A percentile compares a stretch with the other conserved stretches of the same genome.
These are phyloP conservation scores for Spilosoma lubricipeda DNA, from an alignment of 2,888 invertebrate species.

Conservation along the genomic window DNA sequence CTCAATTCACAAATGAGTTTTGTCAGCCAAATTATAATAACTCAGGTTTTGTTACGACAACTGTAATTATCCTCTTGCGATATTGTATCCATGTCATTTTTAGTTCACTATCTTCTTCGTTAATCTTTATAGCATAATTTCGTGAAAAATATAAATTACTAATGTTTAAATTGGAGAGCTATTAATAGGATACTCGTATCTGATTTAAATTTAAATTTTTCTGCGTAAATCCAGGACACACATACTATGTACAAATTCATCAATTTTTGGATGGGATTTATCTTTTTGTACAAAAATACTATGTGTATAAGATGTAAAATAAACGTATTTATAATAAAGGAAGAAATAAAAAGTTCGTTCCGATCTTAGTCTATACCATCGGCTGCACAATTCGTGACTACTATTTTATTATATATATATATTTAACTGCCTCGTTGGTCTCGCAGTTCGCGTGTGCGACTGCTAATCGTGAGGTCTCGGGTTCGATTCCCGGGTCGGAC, in stretches of 20 bases:
- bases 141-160: not conserved
- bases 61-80: constrained; percentile 39
- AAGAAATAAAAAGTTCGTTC: no score
- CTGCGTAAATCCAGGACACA: not conserved
- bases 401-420: no score
- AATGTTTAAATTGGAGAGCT: not conserved
- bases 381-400: no score
- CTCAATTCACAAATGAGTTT: constrained; percentile 34
- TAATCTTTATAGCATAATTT: constrained; percentile 3
- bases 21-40: constrained; percentile 42
- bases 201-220: not conserved
- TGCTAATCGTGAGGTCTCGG: no score
- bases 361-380: no score
- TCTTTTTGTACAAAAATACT: not conserved
- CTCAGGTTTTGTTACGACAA: constrained; percentile 31
- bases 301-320: not conserved
- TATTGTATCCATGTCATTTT: constrained; percentile 20
- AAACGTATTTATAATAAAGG: no score
- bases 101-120: constrained; percentile 6
- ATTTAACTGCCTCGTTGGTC: no score
- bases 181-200: not conserved
- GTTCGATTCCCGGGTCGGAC: no score
- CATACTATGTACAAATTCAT: not conserved
- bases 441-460: no score
- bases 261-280: not conserved